Conservation (phyloP, 2,888 invertebrate species). For the Ditula angustiorana region DNA sequence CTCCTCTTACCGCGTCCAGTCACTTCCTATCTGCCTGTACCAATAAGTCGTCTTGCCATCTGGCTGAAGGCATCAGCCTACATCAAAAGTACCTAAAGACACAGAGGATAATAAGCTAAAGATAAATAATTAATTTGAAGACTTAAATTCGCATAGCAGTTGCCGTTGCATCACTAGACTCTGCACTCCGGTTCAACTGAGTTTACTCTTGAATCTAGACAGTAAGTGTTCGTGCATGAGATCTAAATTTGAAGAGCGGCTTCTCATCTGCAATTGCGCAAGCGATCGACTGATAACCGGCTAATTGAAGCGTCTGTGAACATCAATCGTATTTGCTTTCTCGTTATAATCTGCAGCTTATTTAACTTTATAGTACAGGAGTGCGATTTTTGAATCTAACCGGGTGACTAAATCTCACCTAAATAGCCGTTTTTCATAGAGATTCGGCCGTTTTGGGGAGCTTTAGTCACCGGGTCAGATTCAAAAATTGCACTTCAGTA, state of each 20-base stretch:
- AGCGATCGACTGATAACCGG: constrained; percentile 14
- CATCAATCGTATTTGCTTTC: constrained; percentile 35
- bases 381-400: no score
- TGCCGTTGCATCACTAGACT: not conserved
- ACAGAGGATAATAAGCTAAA: no score
- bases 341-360: constrained; percentile 5
- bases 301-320: constrained; percentile 18
- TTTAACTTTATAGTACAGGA: no score
- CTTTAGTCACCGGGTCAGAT: no score
- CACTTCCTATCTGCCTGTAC: no score
- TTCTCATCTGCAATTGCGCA: constrained; percentile 5
- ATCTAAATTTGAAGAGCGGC: not conserved
- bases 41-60: no score
- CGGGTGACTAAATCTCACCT: no score
- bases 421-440: no score
- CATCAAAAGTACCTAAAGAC: not conserved
- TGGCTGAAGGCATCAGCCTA: no score
- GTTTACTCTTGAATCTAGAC: not conserved
- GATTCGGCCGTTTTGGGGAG: no score
- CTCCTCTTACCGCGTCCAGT: no score
- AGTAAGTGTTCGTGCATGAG: not conserved
- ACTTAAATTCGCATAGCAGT: not conserved
- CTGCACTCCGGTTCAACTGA: not conserved
- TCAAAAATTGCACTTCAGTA: no score
- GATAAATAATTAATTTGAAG: not conserved